Percentiles rank a stretch among this genome's conserved stretches.
phyloP scores from a whole-genome alignment of 2,113 vertebrate genomes.

The Ursus arctos region DNA sequence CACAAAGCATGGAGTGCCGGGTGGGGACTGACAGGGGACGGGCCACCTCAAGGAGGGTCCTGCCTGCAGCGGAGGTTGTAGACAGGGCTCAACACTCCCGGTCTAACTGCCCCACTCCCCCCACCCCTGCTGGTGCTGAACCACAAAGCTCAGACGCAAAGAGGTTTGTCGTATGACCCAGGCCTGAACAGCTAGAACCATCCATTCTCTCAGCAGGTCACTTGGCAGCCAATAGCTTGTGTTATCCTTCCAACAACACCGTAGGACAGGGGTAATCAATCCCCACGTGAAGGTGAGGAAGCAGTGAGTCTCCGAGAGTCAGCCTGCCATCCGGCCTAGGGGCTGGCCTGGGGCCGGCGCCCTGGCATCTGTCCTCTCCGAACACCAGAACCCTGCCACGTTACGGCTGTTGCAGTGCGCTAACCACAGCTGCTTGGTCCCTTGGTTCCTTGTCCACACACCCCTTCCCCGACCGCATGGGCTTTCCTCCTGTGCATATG shows the following conservation, averaged over 20 bases:
- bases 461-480: too few relatives aligned
- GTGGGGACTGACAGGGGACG: not conserved
- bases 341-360: not conserved
- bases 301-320: not conserved
- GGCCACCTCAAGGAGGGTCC: not conserved
- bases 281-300: not conserved
- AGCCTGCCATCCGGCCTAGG: not conserved
- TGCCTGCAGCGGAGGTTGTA: not conserved
- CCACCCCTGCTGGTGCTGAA: not conserved
- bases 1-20: not conserved
- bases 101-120: too few relatives aligned
- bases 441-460: not conserved
- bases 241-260: not conserved
- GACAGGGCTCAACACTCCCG: not conserved
- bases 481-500: not conserved
- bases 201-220: not conserved
- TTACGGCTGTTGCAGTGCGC: too few relatives aligned
- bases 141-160: not conserved
- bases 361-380: not conserved
- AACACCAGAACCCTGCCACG: not conserved
- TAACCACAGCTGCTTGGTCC: not conserved
- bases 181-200: not conserved
- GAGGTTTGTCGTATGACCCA: not conserved
- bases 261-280: not conserved
- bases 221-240: not conserved